Percentiles rank a stretch among this genome's conserved stretches.
These are phyloP conservation scores for Drosophila kokeensis DNA, from an alignment of 2,888 invertebrate species.

Conservation along the genomic window DNA sequence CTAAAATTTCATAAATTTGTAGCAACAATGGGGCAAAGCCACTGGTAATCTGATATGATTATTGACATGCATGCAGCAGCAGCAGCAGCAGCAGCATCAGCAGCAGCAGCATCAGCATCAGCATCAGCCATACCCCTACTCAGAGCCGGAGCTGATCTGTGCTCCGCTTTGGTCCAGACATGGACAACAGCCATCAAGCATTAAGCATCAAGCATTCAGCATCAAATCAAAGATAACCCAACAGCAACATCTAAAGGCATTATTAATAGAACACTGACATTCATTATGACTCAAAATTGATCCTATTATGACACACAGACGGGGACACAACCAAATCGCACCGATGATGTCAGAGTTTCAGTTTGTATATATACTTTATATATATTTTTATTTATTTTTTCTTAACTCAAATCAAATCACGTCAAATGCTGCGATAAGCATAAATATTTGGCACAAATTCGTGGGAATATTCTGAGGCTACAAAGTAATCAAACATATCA, in stretches of 20 bases:
- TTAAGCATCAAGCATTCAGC: constrained; percentile 33
- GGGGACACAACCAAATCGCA: constrained; percentile 16
- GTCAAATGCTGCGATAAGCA: constrained; percentile 74
- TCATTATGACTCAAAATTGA: constrained; percentile 73
- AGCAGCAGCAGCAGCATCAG: constrained; percentile 33
- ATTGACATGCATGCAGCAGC: constrained; percentile 73
- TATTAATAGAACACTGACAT: constrained; percentile 67
- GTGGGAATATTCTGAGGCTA: constrained; percentile 68
- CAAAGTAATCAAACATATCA: constrained; percentile 79
- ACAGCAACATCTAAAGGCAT: constrained; percentile 50
- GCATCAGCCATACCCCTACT: constrained; percentile 2
- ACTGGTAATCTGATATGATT: constrained; percentile 78
- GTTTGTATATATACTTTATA: constrained; percentile 31
- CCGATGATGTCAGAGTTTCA: constrained; percentile 78
- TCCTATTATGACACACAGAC: constrained; percentile 67
- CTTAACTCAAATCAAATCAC: constrained; percentile 68
- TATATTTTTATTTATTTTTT: constrained; percentile 1
- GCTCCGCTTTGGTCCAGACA: constrained; percentile 17
- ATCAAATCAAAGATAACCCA: constrained; percentile 74
- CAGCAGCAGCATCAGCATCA: background rate
- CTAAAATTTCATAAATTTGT: constrained; percentile 79
- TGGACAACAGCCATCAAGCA: constrained; percentile 24
- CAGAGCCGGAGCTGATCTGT: constrained; percentile 16
- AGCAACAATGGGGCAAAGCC: constrained; percentile 78
- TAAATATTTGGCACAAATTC: constrained; percentile 56